These are phyloP conservation scores for Onchidella celtica DNA, from an alignment of 2,888 invertebrate genomes.

Conservation along the genomic window DNA sequence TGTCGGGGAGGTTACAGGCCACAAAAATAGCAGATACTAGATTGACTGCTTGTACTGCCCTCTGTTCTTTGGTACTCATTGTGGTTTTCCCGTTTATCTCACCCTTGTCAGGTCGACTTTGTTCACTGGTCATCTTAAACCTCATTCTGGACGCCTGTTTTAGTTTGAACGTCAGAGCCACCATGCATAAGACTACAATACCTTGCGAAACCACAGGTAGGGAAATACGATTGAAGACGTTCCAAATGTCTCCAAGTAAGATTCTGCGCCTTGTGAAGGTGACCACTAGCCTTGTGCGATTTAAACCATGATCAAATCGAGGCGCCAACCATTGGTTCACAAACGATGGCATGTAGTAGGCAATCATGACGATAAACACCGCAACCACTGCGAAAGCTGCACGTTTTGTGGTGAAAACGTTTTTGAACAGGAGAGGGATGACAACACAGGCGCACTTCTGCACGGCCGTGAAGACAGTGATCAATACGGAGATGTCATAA, in stretches of 20 bases:
- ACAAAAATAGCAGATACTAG: slow-evolving; percentile 32
- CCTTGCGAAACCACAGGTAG: neutral
- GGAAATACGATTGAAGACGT: neutral
- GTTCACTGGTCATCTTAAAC: neutral
- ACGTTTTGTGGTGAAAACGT: neutral
- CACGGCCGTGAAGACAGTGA: slow-evolving; percentile 27
- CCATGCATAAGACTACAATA: slow-evolving; percentile 3
- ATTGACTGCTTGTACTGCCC: slow-evolving; percentile 24
- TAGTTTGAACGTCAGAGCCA: neutral
- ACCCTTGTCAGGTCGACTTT: too few species aligned
- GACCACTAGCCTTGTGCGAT: neutral
- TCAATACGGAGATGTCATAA: neutral
- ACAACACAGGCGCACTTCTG: slow-evolving; percentile 7
- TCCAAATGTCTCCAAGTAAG: neutral
- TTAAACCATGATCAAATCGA: neutral
- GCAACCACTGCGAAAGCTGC: neutral
- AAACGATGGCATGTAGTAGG: neutral
- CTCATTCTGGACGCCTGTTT: neutral
- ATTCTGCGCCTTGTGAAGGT: neutral
- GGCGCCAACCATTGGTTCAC: neutral
- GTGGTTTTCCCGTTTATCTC: neutral
- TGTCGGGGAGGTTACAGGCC: slow-evolving; percentile 22
- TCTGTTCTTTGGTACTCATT: neutral
- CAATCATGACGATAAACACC: neutral
- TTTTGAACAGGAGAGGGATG: slow-evolving; percentile 10